Evolutionary conservation across 2,797 vertebrate species (phyloP), one percentile per base, ranked within the genome.

Genomic region (Lepidocolaptes lacrymiger): DNA sequence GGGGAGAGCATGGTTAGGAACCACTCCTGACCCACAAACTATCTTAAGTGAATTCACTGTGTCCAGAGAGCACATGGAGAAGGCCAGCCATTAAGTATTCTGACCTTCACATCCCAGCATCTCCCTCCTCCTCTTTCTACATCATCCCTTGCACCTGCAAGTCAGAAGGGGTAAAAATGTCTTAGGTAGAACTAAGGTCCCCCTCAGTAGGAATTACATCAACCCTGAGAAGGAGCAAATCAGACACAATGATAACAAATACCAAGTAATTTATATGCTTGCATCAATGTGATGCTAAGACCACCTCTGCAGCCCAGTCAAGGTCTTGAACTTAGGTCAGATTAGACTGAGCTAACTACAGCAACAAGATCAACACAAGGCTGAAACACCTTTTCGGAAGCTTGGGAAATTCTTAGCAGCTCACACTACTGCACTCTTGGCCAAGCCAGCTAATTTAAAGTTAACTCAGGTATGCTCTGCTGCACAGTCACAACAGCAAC

Each of bases 391-490:
- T 85, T 46, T 69, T 12, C 51, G 46, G 19, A 88, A 88, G 32
- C 23, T 43, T 32, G 12, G 14, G 48, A 75, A 78, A 58, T 54
- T 68, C 80, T 46, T 66, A 58, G 37, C 37, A 37, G 34, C 4
- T 46, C 52, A 56, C 1, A 0, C 11, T 75, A 22, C 51, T 27
- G 10, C 0, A 0, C 5, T 58, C 27, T 39, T 51, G 71, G 49
- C 36, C 59, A 87, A 54, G 21, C 8, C 39, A 81, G 24, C 12
- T 66, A 69, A 83, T 37, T 89, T 39, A 56, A 74, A 72, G 23
- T 56, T 88, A 58, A 26, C 28, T 81, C 20, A 14, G 34, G 51
- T 66, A 51, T 2, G 0, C 12, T 11, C 6, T 12, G 14, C 28
- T 16, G 30, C 9, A 2, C 23, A 82, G 48, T 24, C 77, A 48